Evolutionary conservation across 2,113 vertebrate species (phyloP), one percentile per base, ranked within the genome.

Genomic region (Cyanoderma ruficeps): DNA sequence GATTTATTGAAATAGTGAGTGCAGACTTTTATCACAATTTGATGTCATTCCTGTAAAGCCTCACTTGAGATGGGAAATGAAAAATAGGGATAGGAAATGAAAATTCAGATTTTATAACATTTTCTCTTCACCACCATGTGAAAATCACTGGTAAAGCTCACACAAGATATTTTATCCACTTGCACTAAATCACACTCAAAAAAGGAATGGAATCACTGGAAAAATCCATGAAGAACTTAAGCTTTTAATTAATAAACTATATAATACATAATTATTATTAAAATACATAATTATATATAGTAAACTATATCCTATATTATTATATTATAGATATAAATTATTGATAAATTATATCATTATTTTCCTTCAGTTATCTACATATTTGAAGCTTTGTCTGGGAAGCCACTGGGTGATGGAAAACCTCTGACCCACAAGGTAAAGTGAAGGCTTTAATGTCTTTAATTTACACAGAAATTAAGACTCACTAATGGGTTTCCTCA

Each of bases 341-440:
- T 72, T 49, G 52, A 83, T 71, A 20, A 94, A 20, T 33, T 30
- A 0, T 20, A 0, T 33, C 0, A 12, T 24, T 15, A 6, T 77
- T 87, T 79, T 80, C 31, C 41, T 69, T n/a, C 89, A 99, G 99
- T 98, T 81, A 97, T 99, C 93, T 98, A 98, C 95, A 97, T 99
- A n/a, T 99, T 99, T 97, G 99, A 99, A 77, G 98, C 98, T 72
- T 97, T 98, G 76, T 98, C 98, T 47, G 99, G 99, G 94, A 99
- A 99, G 95, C 96, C 98, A 21, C 77, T 99, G 23, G 98, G 98
- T 41, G 99, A 99, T 89, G 99, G 99, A 68, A 99, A 99, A 86
- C 97, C 98, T 76, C 97, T 99, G 94, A 98, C 97, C 71, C 99
- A 99, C 96, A 99, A 99, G 99, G 99, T 99, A 97, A 95, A 80